phyloP scores from a whole-genome alignment of 1,140 invertebrate species.

The Orchestia grillus region DNA sequence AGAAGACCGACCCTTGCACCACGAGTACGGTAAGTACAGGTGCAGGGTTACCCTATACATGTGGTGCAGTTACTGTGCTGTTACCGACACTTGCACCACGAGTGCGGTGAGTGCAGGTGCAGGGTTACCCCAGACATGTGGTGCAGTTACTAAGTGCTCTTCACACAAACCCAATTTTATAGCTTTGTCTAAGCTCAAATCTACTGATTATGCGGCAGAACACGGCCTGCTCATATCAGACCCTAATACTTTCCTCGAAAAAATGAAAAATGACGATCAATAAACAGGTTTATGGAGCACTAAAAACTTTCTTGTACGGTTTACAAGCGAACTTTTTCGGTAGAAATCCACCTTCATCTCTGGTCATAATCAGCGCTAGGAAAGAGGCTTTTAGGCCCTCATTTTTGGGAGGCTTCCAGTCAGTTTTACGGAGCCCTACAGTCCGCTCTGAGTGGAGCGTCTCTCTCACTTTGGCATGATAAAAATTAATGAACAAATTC shows the following conservation, averaged over 20 bases:
- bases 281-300: conserved; percentile 47
- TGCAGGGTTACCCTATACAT: too few species aligned
- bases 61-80: too few species aligned
- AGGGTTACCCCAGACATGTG: not conserved
- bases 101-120: not conserved
- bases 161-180: not conserved
- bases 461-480: not conserved
- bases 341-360: conserved; percentile 36
- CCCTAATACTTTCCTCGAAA: not conserved
- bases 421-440: not conserved
- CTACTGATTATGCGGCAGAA: not conserved
- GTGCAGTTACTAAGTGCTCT: not conserved
- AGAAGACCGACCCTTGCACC: too few species aligned
- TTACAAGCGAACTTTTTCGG: conserved; percentile 41
- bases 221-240: not conserved
- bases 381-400: not conserved
- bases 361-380: not conserved
- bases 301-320: conserved; percentile 38
- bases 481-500: not conserved
- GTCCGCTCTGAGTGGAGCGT: not conserved
- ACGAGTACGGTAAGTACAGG: too few species aligned
- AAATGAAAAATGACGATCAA: conserved; percentile 35
- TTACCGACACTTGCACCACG: too few species aligned
- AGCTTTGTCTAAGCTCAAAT: not conserved
- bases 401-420: not conserved